Base-by-base conservation (phyloP, 2,113 vertebrate genomes). In the Chloroceryle aenea region DNA sequence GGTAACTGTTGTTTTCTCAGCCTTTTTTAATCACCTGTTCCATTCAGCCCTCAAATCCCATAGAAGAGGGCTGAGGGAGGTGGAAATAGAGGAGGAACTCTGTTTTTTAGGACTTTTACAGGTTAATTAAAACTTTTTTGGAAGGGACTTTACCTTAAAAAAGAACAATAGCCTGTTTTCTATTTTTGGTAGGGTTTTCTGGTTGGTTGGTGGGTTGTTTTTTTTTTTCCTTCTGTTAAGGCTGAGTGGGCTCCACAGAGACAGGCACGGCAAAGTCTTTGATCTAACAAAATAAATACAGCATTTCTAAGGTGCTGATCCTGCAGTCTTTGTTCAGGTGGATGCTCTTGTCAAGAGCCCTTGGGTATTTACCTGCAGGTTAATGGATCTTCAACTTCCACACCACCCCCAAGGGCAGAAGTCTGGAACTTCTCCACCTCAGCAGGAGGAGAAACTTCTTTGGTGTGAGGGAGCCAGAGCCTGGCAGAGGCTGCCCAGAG, bases 1-100 rank as follows among this genome's bases (percentile, higher is more conserved):
- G 98, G 99, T 98, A 97, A 97, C 23, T 32, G 10, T 77, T 4
- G n/a, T n/a, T n/a, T n/a, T n/a, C 21, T 75, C 56, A 67, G 10
- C n/a, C 82, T 78, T 89, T 43, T 43, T 43, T 16, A 43, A 30
- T 74, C 16, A 18, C n/a, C 9, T 56, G 10, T 81, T 77, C 26
- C 18, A 40, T 71, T 94, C 43, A 91, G 21, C 14, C 48, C 21
- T 69, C 25, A 87, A 81, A 82, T 77, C 10, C 25, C 67, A n/a
- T 26, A 45, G 47, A 43, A 89, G 32, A 77, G 25, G 6, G 63
- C 8, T 53, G 47, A 90, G 21, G 27, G 20, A 87, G 84, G 27
- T 43, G 27, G 25, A 91, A 91, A 56, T 18, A 42, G 23, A 78
- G n/a, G 14, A 81, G 5, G 10, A 18, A 12, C 5, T 89, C 55